Conservation (phyloP, 2,797 vertebrate species). For the Sebastes nivosus region DNA sequence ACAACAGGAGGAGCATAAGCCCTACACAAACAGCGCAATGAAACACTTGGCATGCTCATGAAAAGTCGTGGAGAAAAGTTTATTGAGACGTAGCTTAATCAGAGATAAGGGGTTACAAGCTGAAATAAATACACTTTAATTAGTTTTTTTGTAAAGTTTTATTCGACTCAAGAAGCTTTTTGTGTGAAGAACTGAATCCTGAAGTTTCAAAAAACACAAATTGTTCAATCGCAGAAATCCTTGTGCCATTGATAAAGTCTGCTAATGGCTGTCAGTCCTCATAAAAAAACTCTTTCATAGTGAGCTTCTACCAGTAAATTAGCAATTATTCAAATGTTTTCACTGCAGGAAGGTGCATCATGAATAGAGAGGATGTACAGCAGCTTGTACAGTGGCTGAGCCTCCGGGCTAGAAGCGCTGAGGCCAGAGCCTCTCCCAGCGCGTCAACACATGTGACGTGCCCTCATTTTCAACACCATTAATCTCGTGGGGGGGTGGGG, state of each 20-base stretch:
- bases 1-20: conserved; percentile 57
- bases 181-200: not conserved
- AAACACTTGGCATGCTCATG: conserved; percentile 39
- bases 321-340: conserved; percentile 17
- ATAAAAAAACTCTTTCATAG: not conserved
- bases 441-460: conserved; percentile 60
- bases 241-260: not conserved
- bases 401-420: conserved; percentile 32
- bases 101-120: conserved; percentile 18
- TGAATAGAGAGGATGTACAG: conserved; percentile 15
- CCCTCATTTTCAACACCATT: conserved; percentile 74
- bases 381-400: conserved; percentile 35
- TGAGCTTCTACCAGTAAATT: not conserved
- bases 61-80: conserved; percentile 18
- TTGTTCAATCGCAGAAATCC: not conserved
- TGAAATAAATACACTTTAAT: conserved; percentile 11
- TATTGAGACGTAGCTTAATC: conserved; percentile 15
- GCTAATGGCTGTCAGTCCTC: not conserved
- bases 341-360: conserved; percentile 16
- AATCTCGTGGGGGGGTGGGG: conserved; percentile 29
- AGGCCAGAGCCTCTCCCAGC: conserved; percentile 52
- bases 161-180: not conserved
- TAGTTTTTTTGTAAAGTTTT: not conserved
- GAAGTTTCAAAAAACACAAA: not conserved
- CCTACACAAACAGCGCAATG: conserved; percentile 20